Base-by-base conservation (phyloP, 1,140 invertebrate species). In the Pentalonia nigronervosa region DNA sequence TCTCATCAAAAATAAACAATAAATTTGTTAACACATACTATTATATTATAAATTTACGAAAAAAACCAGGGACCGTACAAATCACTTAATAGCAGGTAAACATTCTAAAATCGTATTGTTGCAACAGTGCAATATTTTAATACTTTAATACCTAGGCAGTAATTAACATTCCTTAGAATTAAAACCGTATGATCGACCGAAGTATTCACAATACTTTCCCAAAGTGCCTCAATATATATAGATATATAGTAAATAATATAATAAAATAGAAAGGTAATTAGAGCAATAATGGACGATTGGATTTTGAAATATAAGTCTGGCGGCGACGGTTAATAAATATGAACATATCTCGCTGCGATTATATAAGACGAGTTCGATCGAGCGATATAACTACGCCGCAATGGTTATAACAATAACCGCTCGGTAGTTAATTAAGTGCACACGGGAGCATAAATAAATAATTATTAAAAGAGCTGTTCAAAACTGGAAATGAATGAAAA, bases 181-280 rank as follows among this genome's bases (percentile, higher is more conserved):
- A 89, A 41, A 53, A 89, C 23, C 21, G 6, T 89, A 36, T 2
- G 20, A 9, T 53, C 17, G 87, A 89, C 2, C 1, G 3, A 36
- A 53, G 20, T 45, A 17, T 76, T 1, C 8, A 87, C 34, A 47
- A 11, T 20, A 60, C 89, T 67, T 90, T 90, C 89, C 25, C 36
- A 17, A 30, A 67, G 23, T 7, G 14, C 7, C 20, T 30, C 9
- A 0, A 23, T 21, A 11, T 90, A 45, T 20, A 41, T 30, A 60
- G 14, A 41, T 4, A 41, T 90, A n/a, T 7, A 23, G 30, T 41
- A 47, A 14, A 36, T 89, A 90, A 60, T 89, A 53, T 21, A 34
- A 45, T 90, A 90, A 45, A 90, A 67, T 67, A 90, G 89, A 90
- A 90, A 90, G 89, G 89, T 90, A 90, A 90, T 90, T 90, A 90